Percentiles rank a stretch among this genome's conserved stretches.
Evolutionary conservation across 2,113 vertebrate species (phyloP).

Genomic region (Phaetusa simplex): DNA sequence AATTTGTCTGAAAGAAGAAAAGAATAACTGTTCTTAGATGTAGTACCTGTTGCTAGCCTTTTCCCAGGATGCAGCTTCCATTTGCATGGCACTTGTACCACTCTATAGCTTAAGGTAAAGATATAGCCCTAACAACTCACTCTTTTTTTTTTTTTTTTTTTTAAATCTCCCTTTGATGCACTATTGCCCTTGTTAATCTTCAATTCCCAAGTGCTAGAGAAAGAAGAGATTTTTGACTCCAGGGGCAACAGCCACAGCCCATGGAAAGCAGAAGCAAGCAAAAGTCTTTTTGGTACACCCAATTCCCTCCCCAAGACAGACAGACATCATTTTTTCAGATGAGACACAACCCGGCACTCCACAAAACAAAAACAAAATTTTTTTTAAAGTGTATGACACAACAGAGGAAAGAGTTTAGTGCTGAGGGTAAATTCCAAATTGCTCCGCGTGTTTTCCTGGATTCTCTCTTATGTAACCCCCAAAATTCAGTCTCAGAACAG

Average conservation of each 20-base stretch:
- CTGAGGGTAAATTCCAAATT: constrained; percentile 7
- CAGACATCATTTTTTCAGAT: constrained; percentile 3
- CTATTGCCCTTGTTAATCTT: background rate
- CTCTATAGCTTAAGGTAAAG: background rate
- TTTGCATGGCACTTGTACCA: background rate
- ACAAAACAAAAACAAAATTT: background rate
- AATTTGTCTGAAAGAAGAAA: background rate
- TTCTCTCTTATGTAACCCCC: background rate
- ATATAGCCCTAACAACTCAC: background rate
- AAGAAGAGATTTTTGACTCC: background rate
- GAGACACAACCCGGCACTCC: background rate
- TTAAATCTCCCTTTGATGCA: background rate
- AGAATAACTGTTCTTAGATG: background rate
- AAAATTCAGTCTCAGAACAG: background rate
- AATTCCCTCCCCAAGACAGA: background rate
- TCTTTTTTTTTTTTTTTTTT: background rate
- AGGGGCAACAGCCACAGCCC: background rate
- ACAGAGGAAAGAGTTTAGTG: constrained; percentile 6
- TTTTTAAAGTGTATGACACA: background rate
- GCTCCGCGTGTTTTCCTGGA: background rate
- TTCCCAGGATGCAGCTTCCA: background rate
- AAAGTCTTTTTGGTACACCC: background rate
- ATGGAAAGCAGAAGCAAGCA: background rate
- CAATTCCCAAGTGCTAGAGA: background rate
- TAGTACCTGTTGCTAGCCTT: background rate